phyloP scores from a whole-genome alignment of 1,140 invertebrate genomes.

The Drosophila ambigua region DNA sequence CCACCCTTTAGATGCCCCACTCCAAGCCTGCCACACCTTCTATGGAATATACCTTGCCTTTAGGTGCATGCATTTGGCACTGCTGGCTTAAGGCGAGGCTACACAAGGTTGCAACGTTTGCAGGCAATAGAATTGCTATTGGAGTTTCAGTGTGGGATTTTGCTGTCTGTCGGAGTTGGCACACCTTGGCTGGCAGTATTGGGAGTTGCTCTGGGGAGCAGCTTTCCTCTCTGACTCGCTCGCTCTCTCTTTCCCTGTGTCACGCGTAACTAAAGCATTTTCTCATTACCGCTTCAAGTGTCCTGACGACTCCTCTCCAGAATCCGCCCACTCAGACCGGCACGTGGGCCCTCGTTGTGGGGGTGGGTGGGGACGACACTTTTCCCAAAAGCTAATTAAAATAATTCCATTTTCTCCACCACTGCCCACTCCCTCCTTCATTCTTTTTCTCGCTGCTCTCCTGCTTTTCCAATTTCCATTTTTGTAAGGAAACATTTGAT shows the following conservation, averaged over 20 bases:
- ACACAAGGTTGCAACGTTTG: too few relatives aligned
- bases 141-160: not conserved
- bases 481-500: slow-evolving; percentile 19
- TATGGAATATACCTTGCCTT: too few relatives aligned
- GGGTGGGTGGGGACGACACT: slow-evolving; percentile 1
- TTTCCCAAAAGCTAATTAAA: slow-evolving; percentile 44
- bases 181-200: too few relatives aligned
- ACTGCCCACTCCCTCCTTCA: not conserved
- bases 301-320: slow-evolving; percentile 1
- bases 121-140: slow-evolving; percentile 33
- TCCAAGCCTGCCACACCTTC: too few relatives aligned
- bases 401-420: slow-evolving; percentile 17
- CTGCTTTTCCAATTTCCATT: slow-evolving; percentile 10
- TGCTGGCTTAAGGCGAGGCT: too few relatives aligned
- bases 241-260: too few relatives aligned
- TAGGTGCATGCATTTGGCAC: too few relatives aligned
- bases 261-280: slow-evolving; percentile 18
- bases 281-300: slow-evolving; percentile 28
- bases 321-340: slow-evolving; percentile 15
- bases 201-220: too few relatives aligned
- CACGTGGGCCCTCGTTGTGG: slow-evolving; percentile 10
- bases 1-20: too few relatives aligned
- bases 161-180: too few relatives aligned
- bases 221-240: too few relatives aligned
- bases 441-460: not conserved